phyloP scores from a whole-genome alignment of 2,113 vertebrate genomes.

The Laticauda laticaudata region DNA sequence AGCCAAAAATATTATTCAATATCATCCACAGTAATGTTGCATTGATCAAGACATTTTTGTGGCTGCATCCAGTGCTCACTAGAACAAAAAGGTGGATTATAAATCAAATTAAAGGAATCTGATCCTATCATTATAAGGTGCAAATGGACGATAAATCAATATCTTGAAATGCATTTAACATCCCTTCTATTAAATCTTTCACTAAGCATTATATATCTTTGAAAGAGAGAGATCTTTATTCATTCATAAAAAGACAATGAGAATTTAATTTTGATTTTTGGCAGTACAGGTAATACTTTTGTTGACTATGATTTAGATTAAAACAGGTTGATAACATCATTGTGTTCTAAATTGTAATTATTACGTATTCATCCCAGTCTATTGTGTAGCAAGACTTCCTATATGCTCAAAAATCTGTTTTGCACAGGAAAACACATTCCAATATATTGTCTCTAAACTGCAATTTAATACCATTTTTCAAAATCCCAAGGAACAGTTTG shows the following conservation, averaged over 20 bases:
- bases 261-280: background rate
- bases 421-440: conserved; percentile 21
- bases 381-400: background rate
- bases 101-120: conserved; percentile 5
- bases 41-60: background rate
- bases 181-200: background rate
- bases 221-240: background rate
- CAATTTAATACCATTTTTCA: conserved; percentile 35
- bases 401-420: background rate
- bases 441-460: conserved; percentile 65
- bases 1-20: background rate
- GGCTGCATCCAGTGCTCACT: background rate
- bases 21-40: background rate
- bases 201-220: background rate
- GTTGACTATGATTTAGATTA: background rate
- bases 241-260: background rate
- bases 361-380: background rate
- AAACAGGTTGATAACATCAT: background rate
- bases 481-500: conserved; percentile 56
- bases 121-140: background rate
- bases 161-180: background rate
- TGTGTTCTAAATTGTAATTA: background rate
- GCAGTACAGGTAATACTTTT: background rate
- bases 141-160: background rate
- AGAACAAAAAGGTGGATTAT: background rate